Conservation (phyloP, 2,888 invertebrate genomes). For the Stenodema calcarata region DNA sequence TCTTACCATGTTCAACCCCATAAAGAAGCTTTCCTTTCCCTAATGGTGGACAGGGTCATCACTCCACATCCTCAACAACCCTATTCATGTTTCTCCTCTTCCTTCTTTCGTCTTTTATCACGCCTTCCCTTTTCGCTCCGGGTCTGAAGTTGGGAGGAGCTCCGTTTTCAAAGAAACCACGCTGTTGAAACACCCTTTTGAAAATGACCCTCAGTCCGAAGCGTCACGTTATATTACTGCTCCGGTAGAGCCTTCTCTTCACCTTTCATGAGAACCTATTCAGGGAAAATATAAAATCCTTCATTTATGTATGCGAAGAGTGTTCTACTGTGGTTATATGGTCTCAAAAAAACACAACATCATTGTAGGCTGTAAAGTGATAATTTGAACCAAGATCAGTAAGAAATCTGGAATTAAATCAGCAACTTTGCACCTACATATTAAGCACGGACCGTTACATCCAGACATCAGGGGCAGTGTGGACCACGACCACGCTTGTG, state of each 20-base stretch:
- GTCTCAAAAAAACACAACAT: too few relatives aligned
- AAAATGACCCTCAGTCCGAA: background rate
- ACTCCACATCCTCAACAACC: background rate
- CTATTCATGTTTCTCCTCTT: background rate
- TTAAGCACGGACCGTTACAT: too few relatives aligned
- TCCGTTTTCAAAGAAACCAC: conserved; percentile 1
- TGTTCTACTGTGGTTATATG: background rate
- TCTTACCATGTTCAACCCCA: too few relatives aligned
- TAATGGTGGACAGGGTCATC: background rate
- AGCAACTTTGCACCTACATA: too few relatives aligned
- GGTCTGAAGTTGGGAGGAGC: background rate
- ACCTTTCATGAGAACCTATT: background rate
- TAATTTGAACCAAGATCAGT: too few relatives aligned
- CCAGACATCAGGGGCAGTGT: too few relatives aligned
- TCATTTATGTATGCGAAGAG: background rate
- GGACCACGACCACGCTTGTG: too few relatives aligned
- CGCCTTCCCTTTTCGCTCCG: background rate
- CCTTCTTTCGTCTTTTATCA: background rate
- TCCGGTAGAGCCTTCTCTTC: background rate
- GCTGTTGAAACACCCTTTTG: conserved; percentile 8
- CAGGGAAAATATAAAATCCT: background rate
- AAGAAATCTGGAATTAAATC: too few relatives aligned
- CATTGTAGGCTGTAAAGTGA: too few relatives aligned
- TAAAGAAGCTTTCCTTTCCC: background rate
- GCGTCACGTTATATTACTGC: conserved; percentile 2